A percentile compares a stretch with the other conserved stretches of the same genome.
These are phyloP conservation scores for Silurus glanis DNA, from an alignment of 2,113 vertebrate genomes.

Conservation along the genomic window DNA sequence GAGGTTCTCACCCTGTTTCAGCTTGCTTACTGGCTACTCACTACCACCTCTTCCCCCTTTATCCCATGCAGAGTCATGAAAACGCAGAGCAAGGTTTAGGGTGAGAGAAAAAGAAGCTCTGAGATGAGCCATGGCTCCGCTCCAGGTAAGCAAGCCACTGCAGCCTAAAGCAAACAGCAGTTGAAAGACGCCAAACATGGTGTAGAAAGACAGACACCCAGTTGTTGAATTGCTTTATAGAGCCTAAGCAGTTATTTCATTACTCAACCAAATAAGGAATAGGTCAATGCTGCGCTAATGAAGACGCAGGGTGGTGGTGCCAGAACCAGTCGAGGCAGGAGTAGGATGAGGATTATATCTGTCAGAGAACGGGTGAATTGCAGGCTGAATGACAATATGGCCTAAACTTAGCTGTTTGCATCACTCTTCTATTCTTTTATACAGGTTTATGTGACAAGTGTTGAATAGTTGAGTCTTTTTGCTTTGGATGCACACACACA, in stretches of 20 bases:
- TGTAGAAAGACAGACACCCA: conserved; percentile 32
- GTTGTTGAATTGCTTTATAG: conserved; percentile 2
- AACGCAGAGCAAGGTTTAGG: neutral
- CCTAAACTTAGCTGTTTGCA: neutral
- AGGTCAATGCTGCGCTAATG: conserved; percentile 16
- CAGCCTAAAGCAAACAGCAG: conserved; percentile 28
- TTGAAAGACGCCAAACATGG: conserved; percentile 30
- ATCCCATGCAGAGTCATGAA: neutral
- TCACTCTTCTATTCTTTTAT: neutral
- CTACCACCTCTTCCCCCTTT: neutral
- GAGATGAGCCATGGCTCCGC: neutral
- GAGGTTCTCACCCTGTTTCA: neutral
- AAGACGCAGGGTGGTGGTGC: neutral
- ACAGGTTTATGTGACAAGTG: neutral
- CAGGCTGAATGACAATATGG: neutral
- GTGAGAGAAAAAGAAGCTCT: neutral
- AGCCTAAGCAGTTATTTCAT: conserved; percentile 40
- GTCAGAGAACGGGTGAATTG: neutral
- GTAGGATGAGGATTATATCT: neutral
- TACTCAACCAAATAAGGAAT: conserved; percentile 55
- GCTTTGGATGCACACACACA: neutral
- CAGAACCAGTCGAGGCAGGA: conserved; percentile 6
- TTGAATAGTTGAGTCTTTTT: conserved; percentile 1
- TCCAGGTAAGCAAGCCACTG: conserved; percentile 40
- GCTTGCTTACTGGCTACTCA: neutral